Evolutionary conservation across 2,113 vertebrate genomes (phyloP).

Genomic region (Entosphenus tridentatus): DNA sequence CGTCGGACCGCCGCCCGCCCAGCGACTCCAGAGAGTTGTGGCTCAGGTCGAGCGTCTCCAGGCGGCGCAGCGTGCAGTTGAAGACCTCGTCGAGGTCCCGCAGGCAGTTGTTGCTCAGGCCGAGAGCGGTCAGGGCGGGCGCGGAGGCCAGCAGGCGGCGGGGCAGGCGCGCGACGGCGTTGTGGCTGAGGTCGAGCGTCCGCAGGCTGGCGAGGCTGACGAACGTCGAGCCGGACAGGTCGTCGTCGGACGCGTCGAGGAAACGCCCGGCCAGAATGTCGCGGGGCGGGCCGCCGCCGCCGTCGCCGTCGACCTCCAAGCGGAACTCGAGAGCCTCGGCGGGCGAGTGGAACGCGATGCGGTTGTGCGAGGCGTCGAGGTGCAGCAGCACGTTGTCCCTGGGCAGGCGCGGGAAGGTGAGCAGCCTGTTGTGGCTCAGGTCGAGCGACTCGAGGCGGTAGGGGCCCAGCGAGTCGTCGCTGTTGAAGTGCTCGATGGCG

Average conservation of each 20-base stretch:
- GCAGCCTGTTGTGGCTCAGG: slow-evolving; percentile 59
- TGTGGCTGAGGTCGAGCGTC: slow-evolving; percentile 67
- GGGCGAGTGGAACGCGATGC: slow-evolving; percentile 25
- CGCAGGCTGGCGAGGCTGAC: slow-evolving; percentile 21
- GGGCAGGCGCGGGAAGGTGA: slow-evolving; percentile 43
- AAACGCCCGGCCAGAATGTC: background rate
- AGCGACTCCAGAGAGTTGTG: slow-evolving; percentile 37
- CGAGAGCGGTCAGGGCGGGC: slow-evolving; percentile 38
- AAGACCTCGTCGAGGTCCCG: slow-evolving; percentile 21
- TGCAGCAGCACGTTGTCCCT: slow-evolving; percentile 29
- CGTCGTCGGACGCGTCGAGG: background rate
- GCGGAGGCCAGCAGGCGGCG: slow-evolving; percentile 34
- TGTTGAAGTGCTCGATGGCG: slow-evolving; percentile 58
- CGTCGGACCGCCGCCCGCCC: slow-evolving; percentile 14
- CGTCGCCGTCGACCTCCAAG: background rate
- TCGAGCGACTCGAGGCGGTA: slow-evolving; percentile 41
- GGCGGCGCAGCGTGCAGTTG: slow-evolving; percentile 15
- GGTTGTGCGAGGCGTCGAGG: slow-evolving; percentile 59
- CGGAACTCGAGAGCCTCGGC: slow-evolving; percentile 11
- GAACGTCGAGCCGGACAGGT: slow-evolving; percentile 12
- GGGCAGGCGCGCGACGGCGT: slow-evolving; percentile 42
- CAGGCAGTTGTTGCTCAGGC: slow-evolving; percentile 70
- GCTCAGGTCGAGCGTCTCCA: slow-evolving; percentile 36
- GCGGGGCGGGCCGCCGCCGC: background rate
- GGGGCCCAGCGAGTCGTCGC: slow-evolving; percentile 12